Evolutionary conservation across 1,140 invertebrate species (phyloP).

Genomic region (Drosophila sulfurigaster): DNA sequence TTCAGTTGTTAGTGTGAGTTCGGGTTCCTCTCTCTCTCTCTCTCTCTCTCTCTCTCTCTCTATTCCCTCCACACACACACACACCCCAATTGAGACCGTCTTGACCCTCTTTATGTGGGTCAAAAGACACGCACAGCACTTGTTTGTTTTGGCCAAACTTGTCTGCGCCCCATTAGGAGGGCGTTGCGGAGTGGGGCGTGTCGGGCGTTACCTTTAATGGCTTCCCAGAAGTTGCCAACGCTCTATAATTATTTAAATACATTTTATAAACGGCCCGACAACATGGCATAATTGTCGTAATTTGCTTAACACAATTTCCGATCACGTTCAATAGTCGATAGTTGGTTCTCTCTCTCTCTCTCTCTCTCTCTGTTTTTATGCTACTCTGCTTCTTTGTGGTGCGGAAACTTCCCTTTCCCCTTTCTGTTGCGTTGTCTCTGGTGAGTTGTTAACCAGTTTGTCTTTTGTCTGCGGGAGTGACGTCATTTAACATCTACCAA

Average conservation of each 20-base stretch:
- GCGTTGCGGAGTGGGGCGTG: not conserved
- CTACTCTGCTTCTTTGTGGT: too few relatives aligned
- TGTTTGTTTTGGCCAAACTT: conserved; percentile 34
- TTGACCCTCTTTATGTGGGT: conserved; percentile 33
- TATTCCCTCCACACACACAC: not conserved
- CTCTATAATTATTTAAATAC: conserved; percentile 12
- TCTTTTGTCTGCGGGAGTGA: conserved; percentile 2
- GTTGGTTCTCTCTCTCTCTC: not conserved
- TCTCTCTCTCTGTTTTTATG: too few relatives aligned
- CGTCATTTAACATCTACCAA: conserved; percentile 21
- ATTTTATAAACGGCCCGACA: not conserved
- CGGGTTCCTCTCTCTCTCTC: not conserved
- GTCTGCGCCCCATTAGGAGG: conserved; percentile 4
- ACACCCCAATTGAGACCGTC: not conserved
- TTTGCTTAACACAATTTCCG: conserved; percentile 27
- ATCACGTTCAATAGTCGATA: conserved; percentile 36
- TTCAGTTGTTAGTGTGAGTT: not conserved
- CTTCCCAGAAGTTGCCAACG: conserved; percentile 14
- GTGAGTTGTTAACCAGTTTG: conserved; percentile 22
- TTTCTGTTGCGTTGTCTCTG: not conserved
- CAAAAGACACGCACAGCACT: conserved; percentile 22
- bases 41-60: not conserved
- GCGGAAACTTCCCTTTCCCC: not conserved
- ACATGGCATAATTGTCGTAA: conserved; percentile 8
- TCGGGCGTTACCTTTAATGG: conserved; percentile 28